phyloP scores from a whole-genome alignment of 1,140 invertebrate species.

The Zaprionus davidi region DNA sequence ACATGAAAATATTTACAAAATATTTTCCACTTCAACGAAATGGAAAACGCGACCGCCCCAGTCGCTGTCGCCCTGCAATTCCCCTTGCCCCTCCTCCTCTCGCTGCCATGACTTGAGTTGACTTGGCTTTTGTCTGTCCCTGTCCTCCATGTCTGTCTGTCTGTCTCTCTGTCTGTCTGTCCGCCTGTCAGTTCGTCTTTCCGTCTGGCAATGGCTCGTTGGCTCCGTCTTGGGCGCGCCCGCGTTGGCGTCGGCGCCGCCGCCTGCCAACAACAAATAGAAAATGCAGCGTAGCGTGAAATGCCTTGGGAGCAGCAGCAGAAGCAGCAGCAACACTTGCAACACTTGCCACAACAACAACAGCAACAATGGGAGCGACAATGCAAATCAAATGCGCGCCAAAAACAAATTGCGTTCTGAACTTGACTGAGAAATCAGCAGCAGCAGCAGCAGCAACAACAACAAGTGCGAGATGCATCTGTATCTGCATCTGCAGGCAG shows the following conservation, averaged over 20 bases:
- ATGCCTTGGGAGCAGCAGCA: constrained; percentile 69
- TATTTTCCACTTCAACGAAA: constrained; percentile 84
- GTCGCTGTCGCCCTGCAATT: constrained; percentile 35
- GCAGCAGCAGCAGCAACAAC: constrained; percentile 36
- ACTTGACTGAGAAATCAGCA: constrained; percentile 81
- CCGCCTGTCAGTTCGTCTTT: constrained; percentile 50
- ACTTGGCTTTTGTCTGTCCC: constrained; percentile 77
- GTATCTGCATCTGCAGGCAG: constrained; percentile 1
- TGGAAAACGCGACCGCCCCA: constrained; percentile 82
- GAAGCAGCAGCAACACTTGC: constrained; percentile 47
- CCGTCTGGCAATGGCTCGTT: constrained; percentile 76
- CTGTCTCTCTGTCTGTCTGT: constrained; percentile 14
- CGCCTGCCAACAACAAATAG: constrained; percentile 64
- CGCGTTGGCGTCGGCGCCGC: constrained; percentile 56
- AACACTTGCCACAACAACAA: constrained; percentile 35
- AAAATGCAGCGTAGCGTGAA: constrained; percentile 68
- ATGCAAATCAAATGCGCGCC: constrained; percentile 60
- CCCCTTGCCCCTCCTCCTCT: background rate
- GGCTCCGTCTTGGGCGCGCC: constrained; percentile 51
- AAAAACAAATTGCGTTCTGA: constrained; percentile 80
- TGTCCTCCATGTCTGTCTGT: background rate
- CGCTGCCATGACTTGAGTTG: constrained; percentile 59
- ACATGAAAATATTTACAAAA: constrained; percentile 83
- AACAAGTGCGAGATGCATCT: constrained; percentile 14
- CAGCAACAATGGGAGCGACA: constrained; percentile 49